Evolutionary conservation across 2,888 invertebrate species (phyloP).

Genomic region (Cephus rjabovi): DNA sequence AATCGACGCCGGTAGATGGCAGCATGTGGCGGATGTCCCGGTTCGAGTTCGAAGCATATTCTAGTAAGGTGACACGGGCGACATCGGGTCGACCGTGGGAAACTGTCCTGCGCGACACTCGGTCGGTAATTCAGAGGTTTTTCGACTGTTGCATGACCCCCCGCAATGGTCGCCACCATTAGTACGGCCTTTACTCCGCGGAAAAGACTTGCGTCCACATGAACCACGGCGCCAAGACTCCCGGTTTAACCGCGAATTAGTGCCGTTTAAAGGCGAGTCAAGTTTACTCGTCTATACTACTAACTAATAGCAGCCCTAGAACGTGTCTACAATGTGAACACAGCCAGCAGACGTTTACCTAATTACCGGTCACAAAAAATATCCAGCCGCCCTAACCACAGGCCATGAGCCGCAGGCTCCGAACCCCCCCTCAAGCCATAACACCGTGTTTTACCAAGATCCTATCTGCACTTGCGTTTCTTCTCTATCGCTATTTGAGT

Average conservation of each 20-base stretch:
- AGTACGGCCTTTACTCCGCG: not conserved
- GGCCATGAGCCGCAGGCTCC: conserved; percentile 58
- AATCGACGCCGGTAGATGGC: conserved; percentile 44
- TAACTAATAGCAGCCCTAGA: conserved; percentile 61
- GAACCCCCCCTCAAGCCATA: not conserved
- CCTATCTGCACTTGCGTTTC: conserved; percentile 24
- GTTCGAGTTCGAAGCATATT: not conserved
- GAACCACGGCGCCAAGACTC: conserved; percentile 26
- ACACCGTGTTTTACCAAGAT: conserved; percentile 34
- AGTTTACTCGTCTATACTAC: conserved; percentile 55
- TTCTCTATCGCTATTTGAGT: conserved; percentile 11
- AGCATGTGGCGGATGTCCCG: conserved; percentile 55
- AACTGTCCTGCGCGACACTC: conserved; percentile 27
- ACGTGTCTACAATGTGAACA: conserved; percentile 61
- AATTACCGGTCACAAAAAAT: conserved; percentile 66
- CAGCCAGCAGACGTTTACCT: conserved; percentile 64
- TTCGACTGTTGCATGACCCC: not conserved
- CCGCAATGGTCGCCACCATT: not conserved
- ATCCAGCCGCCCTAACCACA: conserved; percentile 67
- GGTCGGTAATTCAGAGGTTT: conserved; percentile 35
- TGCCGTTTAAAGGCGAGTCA: conserved; percentile 48
- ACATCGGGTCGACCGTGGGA: conserved; percentile 24
- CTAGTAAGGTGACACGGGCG: conserved; percentile 33
- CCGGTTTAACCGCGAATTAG: conserved; percentile 57
- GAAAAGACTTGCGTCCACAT: not conserved